Evolutionary conservation across 1,140 invertebrate genomes (phyloP), one percentile per base, ranked within the genome.

Genomic region (Nasonia vitripennis): DNA sequence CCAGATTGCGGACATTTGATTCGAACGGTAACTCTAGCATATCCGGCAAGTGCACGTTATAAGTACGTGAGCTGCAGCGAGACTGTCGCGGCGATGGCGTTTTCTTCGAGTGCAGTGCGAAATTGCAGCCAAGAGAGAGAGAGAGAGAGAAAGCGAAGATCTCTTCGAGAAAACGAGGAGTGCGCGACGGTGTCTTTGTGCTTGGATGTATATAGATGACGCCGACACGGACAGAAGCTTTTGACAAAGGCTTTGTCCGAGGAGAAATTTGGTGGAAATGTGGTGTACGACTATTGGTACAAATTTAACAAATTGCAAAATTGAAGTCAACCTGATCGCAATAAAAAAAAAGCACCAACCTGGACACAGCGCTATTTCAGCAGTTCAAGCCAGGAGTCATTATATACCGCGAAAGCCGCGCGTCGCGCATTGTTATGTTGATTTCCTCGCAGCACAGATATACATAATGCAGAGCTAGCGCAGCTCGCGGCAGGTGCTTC

Each of bases 1-100:
- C 89, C 87, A 86, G 80, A 87, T 78, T 87, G 80, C 87, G 68
- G 90, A 90, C 75, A 91, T 89, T 90, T 87, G 89, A 91, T 90
- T 89, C 88, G 80, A 88, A 77, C 77, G 70, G 89, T 89, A 91
- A 91, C 88, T 87, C 87, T 91, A 90, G 85, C 86, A 84, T 89
- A 87, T 85, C 84, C 87, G 86, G 83, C 79, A 41, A 41, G 34
- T 74, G 11, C 41, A 74, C 34, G 34, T 34, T 34, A 45, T 75
- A 75, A 11, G 74, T 75, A 73, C 70, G 34, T 37, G 70, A 31
- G 27, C 23, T 73, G 70, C 70, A 73, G 17, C 14, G 70, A 27
- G 70, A 73, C 70, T 27, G 6, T 12, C 70, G 27, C 23, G 34
- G 23, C 70, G 34, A 73, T 12, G 27, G 4, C 70, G 17, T 73